phyloP scores from a whole-genome alignment of 2,888 invertebrate species.

The Nezara viridula region DNA sequence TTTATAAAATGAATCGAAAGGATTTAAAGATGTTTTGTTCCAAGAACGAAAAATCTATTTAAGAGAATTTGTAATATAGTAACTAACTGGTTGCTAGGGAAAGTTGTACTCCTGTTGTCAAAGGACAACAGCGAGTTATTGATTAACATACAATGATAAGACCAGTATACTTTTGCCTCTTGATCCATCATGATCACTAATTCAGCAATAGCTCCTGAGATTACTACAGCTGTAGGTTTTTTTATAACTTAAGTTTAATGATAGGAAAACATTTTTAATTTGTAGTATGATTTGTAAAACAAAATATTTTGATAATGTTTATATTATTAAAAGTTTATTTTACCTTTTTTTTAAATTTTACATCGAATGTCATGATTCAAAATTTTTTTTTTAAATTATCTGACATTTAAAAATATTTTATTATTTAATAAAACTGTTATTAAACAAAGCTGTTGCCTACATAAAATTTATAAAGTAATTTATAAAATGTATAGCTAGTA shows the following conservation, averaged over 20 bases:
- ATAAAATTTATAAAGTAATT: no score
- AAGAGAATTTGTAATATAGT: neutral
- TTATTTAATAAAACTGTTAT: neutral
- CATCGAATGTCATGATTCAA: neutral
- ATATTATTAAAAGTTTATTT: neutral
- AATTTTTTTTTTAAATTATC: neutral
- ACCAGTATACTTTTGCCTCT: conserved; percentile 4
- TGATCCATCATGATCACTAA: conserved; percentile 61
- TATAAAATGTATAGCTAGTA: no score
- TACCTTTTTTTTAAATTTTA: neutral
- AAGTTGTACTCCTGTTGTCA: neutral
- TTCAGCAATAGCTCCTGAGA: conserved; percentile 62
- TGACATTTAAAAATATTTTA: neutral
- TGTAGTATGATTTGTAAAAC: neutral
- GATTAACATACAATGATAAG: conserved; percentile 40
- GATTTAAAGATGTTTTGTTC: neutral
- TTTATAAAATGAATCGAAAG: neutral
- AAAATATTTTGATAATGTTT: neutral
- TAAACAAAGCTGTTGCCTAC: no score
- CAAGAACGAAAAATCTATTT: neutral
- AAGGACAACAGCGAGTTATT: conserved; percentile 36
- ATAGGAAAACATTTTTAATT: neutral
- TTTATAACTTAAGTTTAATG: neutral
- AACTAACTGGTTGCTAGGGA: conserved; percentile 12
- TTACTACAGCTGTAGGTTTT: conserved; percentile 60